Evolutionary conservation across 2,888 invertebrate species (phyloP).

Genomic region (Cataglyphis albicans): DNA sequence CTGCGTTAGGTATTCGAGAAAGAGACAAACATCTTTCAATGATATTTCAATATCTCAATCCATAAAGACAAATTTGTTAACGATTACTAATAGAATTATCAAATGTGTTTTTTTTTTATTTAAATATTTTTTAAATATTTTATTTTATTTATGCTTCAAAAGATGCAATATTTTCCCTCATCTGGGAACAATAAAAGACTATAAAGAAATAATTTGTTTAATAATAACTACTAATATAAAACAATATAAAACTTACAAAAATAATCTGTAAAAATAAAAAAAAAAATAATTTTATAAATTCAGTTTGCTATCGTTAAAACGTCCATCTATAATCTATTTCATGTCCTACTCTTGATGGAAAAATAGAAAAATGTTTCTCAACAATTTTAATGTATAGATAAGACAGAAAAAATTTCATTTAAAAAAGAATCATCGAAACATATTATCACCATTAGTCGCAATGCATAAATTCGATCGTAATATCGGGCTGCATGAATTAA

Average conservation of each 20-base stretch:
- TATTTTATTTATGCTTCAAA: not conserved
- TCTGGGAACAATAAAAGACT: not conserved
- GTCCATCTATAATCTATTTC: not conserved
- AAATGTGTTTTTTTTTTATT: not conserved
- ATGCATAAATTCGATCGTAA: slow-evolving; percentile 56
- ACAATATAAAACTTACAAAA: slow-evolving; percentile 13
- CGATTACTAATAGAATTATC: not conserved
- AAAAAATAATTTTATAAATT: not conserved
- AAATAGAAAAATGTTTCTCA: not conserved
- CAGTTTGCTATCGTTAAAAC: not conserved
- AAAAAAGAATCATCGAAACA: not conserved
- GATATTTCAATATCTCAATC: slow-evolving; percentile 17
- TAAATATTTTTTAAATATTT: not conserved
- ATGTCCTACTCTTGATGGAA: not conserved
- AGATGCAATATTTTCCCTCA: not conserved
- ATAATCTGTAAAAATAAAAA: not conserved
- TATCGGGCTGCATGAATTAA: slow-evolving; percentile 49
- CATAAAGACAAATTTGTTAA: not conserved
- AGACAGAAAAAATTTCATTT: not conserved
- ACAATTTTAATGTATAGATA: slow-evolving; percentile 7
- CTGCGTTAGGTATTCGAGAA: not conserved
- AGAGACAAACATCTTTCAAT: not conserved
- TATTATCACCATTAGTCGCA: slow-evolving; percentile 49
- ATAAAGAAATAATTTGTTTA: not conserved
- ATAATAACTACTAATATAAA: not conserved